Conservation (phyloP, 2,113 vertebrate genomes). For the Bungarus multicinctus region DNA sequence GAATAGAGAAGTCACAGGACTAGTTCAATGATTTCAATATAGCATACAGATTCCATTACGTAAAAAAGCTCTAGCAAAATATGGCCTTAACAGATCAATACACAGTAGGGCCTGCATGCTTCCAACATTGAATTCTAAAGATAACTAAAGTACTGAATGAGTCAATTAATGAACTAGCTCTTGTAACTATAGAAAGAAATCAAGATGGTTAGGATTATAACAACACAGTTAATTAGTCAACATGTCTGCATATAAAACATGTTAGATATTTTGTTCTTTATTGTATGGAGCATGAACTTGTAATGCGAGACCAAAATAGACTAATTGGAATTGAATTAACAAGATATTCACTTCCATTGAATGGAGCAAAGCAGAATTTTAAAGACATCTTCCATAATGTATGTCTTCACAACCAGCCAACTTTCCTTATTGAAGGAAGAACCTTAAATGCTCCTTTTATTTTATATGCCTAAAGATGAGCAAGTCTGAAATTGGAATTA, state of each 20-base stretch:
- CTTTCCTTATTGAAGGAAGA: not conserved
- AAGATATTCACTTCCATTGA: not conserved
- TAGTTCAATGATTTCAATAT: not conserved
- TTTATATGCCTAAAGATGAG: not conserved
- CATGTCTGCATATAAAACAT: not conserved
- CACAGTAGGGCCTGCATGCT: not conserved
- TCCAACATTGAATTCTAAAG: not conserved
- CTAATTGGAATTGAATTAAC: not conserved
- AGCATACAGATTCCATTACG: not conserved
- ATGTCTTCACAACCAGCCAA: not conserved
- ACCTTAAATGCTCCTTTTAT: not conserved
- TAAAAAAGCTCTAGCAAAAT: not conserved
- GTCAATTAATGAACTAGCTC: not conserved
- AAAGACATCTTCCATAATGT: not conserved
- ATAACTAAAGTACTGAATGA: not conserved
- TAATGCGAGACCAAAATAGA: not conserved
- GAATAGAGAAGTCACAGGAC: not conserved
- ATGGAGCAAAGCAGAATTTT: not conserved
- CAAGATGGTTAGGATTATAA: not conserved
- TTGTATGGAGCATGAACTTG: not conserved
- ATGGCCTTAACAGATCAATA: not conserved
- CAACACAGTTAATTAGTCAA: not conserved
- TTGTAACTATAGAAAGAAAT: not conserved
- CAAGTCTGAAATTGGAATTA: not conserved
- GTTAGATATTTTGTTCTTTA: not conserved